A percentile compares a stretch with the other conserved stretches of the same genome.
Conservation (phyloP, 2,113 vertebrate genomes). For the Dicaeum eximium region DNA sequence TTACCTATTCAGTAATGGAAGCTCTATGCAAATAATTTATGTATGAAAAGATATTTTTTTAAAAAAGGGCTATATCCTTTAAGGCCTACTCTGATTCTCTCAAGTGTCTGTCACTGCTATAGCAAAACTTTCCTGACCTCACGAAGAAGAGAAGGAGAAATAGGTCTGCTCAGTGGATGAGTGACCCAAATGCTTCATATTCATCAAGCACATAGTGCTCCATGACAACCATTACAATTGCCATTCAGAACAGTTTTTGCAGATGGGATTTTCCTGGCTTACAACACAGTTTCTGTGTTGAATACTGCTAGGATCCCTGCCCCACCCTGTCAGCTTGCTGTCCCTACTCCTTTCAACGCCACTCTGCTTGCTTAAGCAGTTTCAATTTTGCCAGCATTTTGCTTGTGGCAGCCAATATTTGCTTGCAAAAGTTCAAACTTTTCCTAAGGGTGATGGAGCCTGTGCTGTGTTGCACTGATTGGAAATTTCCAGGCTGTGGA, state of each 20-base stretch:
- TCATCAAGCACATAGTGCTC: rapidly evolving
- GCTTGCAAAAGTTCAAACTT: background rate
- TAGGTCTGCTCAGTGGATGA: background rate
- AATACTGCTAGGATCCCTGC: background rate
- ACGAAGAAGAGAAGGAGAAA: background rate
- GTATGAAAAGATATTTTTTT: background rate
- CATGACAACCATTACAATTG: background rate
- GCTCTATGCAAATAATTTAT: background rate
- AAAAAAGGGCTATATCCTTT: background rate
- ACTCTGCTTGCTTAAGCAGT: background rate
- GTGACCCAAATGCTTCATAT: background rate
- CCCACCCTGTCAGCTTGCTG: background rate
- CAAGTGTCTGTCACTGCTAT: background rate
- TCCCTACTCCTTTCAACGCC: background rate
- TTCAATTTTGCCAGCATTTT: background rate
- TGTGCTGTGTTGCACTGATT: background rate
- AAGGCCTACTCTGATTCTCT: background rate
- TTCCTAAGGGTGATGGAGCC: background rate
- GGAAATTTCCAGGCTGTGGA: conserved; percentile 37
- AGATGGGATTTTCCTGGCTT: background rate
- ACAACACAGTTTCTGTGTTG: background rate
- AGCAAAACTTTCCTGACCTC: background rate
- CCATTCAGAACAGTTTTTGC: background rate
- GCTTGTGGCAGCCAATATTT: background rate
- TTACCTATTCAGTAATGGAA: background rate